Evolutionary conservation across 2,888 invertebrate species (phyloP).

Genomic region (Rhamnusium bicolor): DNA sequence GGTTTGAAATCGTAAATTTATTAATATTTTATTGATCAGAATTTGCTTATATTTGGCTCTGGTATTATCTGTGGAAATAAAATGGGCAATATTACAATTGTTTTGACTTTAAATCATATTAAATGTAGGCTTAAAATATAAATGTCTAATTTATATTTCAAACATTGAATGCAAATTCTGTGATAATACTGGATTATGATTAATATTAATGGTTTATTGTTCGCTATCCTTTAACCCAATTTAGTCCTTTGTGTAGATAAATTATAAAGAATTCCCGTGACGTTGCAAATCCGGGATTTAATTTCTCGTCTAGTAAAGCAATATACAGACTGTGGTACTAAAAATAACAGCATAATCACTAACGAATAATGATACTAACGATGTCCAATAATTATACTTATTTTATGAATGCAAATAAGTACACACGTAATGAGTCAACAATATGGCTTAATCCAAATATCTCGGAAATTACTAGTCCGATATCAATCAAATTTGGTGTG

Average conservation of each 20-base stretch:
- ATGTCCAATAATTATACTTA: too few species aligned
- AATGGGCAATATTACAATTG: neutral
- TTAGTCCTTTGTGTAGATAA: neutral
- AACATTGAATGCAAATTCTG: neutral
- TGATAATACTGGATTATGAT: neutral
- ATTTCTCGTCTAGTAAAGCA: neutral
- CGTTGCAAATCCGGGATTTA: neutral
- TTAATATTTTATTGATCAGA: neutral
- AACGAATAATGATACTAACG: too few species aligned
- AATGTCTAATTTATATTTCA: neutral
- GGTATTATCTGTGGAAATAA: neutral
- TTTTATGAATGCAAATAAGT: too few species aligned
- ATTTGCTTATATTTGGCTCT: neutral
- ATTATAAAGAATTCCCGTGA: neutral
- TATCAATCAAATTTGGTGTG: too few species aligned
- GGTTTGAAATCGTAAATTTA: slow-evolving; percentile 1
- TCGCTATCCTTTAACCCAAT: neutral
- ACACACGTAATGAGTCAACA: too few species aligned
- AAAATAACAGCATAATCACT: too few species aligned
- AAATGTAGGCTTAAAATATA: neutral
- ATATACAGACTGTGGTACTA: neutral
- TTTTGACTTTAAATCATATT: neutral
- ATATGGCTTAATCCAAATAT: too few species aligned
- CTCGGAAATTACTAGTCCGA: too few species aligned
- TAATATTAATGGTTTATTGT: slow-evolving; percentile 5